Evolutionary conservation across 2,888 invertebrate species (phyloP), one percentile per base, ranked within the genome.

Genomic region (Pterobdella sp.): DNA sequence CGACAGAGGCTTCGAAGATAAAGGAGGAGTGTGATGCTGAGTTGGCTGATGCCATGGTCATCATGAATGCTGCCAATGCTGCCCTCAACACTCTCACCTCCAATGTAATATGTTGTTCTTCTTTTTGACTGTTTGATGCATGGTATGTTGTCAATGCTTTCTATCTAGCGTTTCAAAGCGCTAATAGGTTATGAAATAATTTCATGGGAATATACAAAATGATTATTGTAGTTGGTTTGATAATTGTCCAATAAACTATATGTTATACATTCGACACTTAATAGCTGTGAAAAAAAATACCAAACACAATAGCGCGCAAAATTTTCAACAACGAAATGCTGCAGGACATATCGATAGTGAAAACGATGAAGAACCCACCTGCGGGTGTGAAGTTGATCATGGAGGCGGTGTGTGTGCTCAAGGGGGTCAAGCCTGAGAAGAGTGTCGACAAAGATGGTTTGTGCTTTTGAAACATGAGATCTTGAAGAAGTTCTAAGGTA

Each of bases 11-110:
- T n/a, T 79, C 84, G 74, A 81, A 81, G 67, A 84, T 85, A 73
- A 84, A 84, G 75, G 83, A 83, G 72, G 84, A 85, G 74, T 85
- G 85, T 79, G 84, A 85, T 73, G 77, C 79, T n/a, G 84, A 84
- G 67, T 78, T 85, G 37, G 81, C 82, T 0, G 82, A 82, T 74
- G 85, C 84, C 37, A 79, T 85, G 73, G 85, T 85, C 0, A 83
- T 83, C 69, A 79, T 85, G 22, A 82, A 85, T 71, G 79, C 82
- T 66, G 84, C 85, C 66, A 75, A 84, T 49, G 80, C 82, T 72
- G 84, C 84, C 36, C 78, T 85, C 73, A 82, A 85, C 77, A 85
- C 84, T 1, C 80, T 85, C 31, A 85, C 84, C 22, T 79, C 77
- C 64, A 78, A 79, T 75, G 81, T 82, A 26, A 66, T 70, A 67